Percentiles rank a stretch among this genome's conserved stretches.
Evolutionary conservation across 2,888 invertebrate genomes (phyloP).

Genomic region (Metellina segmentata): DNA sequence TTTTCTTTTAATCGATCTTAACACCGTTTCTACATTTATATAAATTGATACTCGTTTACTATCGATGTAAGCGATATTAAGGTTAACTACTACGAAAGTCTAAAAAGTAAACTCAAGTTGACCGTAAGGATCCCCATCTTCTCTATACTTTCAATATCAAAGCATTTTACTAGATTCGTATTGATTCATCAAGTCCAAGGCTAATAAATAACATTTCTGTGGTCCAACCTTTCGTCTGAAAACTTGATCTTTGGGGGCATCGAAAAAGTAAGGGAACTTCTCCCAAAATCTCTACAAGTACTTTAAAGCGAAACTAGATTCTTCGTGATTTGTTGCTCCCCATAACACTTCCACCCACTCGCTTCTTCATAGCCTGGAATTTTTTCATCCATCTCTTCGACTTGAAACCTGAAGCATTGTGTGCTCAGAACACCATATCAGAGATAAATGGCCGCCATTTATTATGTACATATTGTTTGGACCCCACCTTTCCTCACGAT

Average conservation of each 20-base stretch:
- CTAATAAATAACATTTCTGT: neutral
- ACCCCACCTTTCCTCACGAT: constrained; percentile 32
- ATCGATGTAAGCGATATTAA: no score
- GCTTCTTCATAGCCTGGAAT: constrained; percentile 5
- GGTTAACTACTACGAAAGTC: no score
- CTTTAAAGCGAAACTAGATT: constrained; percentile 53
- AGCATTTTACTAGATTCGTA: no score
- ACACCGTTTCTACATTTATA: no score
- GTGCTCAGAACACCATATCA: constrained; percentile 49
- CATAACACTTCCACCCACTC: constrained; percentile 59
- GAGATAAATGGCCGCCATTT: constrained; percentile 59
- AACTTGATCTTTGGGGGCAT: neutral
- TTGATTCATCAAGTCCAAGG: neutral
- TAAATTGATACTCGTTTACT: no score
- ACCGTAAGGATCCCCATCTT: no score
- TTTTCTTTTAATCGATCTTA: no score
- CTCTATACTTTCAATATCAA: no score
- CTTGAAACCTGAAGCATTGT: constrained; percentile 18
- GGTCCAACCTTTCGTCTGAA: neutral
- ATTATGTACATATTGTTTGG: constrained; percentile 67
- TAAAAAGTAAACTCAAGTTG: no score
- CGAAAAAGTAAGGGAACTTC: neutral
- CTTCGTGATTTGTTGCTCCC: constrained; percentile 48
- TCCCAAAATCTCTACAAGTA: constrained; percentile 33
- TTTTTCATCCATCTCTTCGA: constrained; percentile 36